These are phyloP conservation scores for Bos javanicus DNA, from an alignment of 2,113 vertebrate species.

Conservation along the genomic window DNA sequence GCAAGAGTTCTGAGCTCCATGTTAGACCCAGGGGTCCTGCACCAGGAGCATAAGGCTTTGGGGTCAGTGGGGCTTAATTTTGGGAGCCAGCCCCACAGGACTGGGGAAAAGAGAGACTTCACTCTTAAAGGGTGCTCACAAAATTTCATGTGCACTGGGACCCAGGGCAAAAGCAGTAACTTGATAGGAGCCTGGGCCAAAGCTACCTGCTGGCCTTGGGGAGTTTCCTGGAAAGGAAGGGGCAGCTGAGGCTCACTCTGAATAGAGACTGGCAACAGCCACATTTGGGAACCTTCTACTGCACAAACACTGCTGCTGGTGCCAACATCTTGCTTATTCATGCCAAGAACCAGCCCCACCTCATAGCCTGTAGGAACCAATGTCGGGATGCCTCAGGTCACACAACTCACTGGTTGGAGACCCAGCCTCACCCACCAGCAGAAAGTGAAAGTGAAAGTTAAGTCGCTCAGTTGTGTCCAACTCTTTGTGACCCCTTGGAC, in stretches of 20 bases:
- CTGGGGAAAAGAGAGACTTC: not conserved
- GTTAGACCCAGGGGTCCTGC: not conserved
- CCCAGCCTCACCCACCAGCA: not conserved
- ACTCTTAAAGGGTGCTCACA: not conserved
- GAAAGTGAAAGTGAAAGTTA: not conserved
- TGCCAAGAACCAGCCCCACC: not conserved
- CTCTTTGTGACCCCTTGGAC: not conserved
- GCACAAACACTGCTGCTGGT: not conserved
- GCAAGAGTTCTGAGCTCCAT: not conserved
- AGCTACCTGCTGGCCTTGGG: not conserved
- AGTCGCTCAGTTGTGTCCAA: rapidly evolving
- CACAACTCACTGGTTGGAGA: no score
- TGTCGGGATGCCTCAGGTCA: not conserved
- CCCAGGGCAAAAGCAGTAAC: not conserved
- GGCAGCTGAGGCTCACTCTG: not conserved
- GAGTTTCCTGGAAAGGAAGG: not conserved
- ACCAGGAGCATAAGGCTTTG: not conserved
- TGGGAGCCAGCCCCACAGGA: not conserved
- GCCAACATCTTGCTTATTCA: not conserved
- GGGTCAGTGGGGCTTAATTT: not conserved
- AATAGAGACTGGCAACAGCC: not conserved
- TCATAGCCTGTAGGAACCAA: not conserved
- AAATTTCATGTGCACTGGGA: not conserved
- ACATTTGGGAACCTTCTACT: not conserved
- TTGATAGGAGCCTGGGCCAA: not conserved